A percentile compares a stretch with the other conserved stretches of the same genome.
Conservation (phyloP, 2,888 invertebrate genomes). For the Amiota communis region DNA sequence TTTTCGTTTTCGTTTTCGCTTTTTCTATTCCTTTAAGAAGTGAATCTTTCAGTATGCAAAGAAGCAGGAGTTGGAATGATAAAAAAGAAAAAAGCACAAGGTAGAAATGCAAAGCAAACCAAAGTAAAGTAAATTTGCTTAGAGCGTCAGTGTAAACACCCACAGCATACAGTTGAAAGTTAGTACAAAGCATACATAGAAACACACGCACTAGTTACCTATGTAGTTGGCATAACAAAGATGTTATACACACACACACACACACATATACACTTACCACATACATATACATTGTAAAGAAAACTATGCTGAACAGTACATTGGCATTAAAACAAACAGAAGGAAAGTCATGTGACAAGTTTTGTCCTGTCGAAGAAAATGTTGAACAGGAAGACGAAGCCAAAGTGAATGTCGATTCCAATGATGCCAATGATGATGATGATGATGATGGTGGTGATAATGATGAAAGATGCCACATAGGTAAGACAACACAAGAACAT, state of each 20-base stretch:
- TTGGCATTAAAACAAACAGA: conserved; percentile 66
- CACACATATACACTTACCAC: conserved; percentile 31
- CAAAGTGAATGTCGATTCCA: neutral
- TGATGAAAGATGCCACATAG: conserved; percentile 53
- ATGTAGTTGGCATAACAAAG: conserved; percentile 26
- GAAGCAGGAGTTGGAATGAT: neutral
- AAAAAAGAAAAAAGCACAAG: neutral
- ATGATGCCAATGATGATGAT: conserved; percentile 11
- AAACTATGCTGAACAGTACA: conserved; percentile 54
- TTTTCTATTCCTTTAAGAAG: neutral
- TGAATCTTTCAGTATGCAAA: neutral
- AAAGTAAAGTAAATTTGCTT: conserved; percentile 46
- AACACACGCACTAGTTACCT: conserved; percentile 27
- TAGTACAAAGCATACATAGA: neutral
- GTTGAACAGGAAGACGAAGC: neutral
- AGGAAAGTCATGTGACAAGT: conserved; percentile 48
- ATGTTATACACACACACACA: conserved; percentile 34
- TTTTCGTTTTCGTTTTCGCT: neutral
- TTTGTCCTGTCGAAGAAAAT: conserved; percentile 31
- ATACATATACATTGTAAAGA: conserved; percentile 25
- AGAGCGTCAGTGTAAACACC: conserved; percentile 39
- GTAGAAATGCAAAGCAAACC: neutral
- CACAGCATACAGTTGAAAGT: conserved; percentile 39
- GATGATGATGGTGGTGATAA: conserved; percentile 18
- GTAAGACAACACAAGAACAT: conserved; percentile 38